A percentile compares a stretch with the other conserved stretches of the same genome.
These are phyloP conservation scores for Lucilia sericata DNA, from an alignment of 1,140 invertebrate species.

Conservation along the genomic window DNA sequence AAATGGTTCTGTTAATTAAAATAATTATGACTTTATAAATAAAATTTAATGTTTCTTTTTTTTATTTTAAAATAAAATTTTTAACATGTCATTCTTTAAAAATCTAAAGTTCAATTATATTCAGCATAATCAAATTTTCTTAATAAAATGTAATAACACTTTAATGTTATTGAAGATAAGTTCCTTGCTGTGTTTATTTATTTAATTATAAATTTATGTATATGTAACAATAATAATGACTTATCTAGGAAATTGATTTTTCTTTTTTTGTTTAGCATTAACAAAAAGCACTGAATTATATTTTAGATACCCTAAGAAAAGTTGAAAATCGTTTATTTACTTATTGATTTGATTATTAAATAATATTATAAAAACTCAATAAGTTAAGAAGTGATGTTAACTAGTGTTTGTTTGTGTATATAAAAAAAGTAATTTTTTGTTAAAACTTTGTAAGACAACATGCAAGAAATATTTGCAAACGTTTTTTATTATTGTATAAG, in stretches of 20 bases:
- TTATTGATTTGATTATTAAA: neutral
- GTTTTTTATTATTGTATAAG: conserved; percentile 46
- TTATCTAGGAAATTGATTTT: neutral
- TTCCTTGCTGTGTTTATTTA: neutral
- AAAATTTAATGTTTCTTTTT: conserved; percentile 4
- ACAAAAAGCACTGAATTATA: neutral
- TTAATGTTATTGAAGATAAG: neutral
- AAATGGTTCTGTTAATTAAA: conserved; percentile 1
- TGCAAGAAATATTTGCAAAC: neutral
- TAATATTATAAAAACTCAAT: neutral
- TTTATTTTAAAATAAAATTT: conserved; percentile 30
- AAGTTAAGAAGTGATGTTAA: neutral
- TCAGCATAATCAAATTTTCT: neutral
- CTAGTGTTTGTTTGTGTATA: neutral
- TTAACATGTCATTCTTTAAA: neutral
- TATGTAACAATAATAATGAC: neutral
- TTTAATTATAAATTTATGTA: neutral
- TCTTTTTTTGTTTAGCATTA: neutral
- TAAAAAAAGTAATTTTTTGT: neutral
- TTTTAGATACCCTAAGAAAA: neutral
- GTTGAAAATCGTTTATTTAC: too few species aligned
- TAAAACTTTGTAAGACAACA: neutral
- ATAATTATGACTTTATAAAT: conserved; percentile 41
- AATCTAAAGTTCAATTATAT: neutral
- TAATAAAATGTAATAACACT: neutral